Percentiles rank a stretch among this genome's conserved stretches.
These are phyloP conservation scores for Scophthalmus maximus DNA, from an alignment of 2,113 vertebrate species.

Conservation along the genomic window DNA sequence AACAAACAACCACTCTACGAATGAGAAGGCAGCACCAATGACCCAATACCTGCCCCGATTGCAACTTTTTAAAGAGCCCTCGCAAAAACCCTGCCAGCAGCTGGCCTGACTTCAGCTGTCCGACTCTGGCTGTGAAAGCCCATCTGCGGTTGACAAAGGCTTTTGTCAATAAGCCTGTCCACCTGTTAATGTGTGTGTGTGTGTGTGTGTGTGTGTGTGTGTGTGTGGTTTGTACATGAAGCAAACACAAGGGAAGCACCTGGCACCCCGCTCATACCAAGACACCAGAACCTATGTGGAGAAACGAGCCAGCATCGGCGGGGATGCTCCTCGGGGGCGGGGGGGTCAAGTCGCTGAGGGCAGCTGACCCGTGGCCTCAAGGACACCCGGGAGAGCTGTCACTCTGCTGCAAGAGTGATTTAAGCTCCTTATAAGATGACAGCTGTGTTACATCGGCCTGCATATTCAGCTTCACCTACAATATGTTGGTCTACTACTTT, in stretches of 20 bases:
- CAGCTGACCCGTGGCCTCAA: constrained; percentile 45
- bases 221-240: constrained; percentile 19
- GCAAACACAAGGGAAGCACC: constrained; percentile 19
- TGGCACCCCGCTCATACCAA: not conserved
- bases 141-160: not conserved
- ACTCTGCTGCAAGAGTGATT: not conserved
- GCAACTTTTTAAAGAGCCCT: not conserved
- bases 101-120: constrained; percentile 11
- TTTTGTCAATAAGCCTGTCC: constrained; percentile 20
- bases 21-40: not conserved
- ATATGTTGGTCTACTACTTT: not conserved
- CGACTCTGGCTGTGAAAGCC: too few species aligned
- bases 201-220: constrained; percentile 5
- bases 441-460: constrained; percentile 4
- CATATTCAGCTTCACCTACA: not conserved
- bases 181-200: constrained; percentile 24
- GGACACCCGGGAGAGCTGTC: constrained; percentile 51
- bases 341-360: constrained; percentile 20
- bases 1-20: not conserved
- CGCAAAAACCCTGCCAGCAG: not conserved
- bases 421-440: constrained; percentile 46
- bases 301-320: not conserved
- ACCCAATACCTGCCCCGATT: not conserved
- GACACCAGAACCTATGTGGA: not conserved
- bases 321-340: constrained; percentile 4